Evolutionary conservation across 2,797 vertebrate genomes (phyloP).

Genomic region (Anabas testudineus): DNA sequence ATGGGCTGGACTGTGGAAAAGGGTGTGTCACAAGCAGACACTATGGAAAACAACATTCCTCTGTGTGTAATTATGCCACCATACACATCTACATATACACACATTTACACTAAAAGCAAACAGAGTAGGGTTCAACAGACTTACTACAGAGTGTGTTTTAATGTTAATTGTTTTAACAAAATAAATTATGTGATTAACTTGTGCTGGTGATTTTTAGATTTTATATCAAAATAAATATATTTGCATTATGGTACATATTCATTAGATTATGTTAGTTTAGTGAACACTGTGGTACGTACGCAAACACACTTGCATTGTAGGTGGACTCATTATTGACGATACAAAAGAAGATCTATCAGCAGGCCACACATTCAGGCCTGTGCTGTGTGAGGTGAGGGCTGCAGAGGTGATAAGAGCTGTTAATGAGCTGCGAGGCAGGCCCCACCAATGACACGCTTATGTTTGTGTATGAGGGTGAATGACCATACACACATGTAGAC

Average conservation of each 20-base stretch:
- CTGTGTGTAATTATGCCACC: conserved; percentile 26
- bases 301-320: not conserved
- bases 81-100: conserved; percentile 19
- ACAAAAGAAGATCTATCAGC: not conserved
- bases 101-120: conserved; percentile 15
- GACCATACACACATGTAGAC: conserved; percentile 34
- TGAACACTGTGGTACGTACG: not conserved
- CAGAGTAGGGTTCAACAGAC: conserved; percentile 1
- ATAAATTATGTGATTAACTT: too few relatives aligned
- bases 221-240: not conserved
- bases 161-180: too few relatives aligned
- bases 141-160: not conserved
- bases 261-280: not conserved
- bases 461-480: conserved; percentile 29
- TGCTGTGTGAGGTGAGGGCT: conserved; percentile 8
- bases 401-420: conserved; percentile 40
- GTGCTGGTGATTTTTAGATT: too few relatives aligned
- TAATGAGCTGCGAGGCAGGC: conserved; percentile 51
- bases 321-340: not conserved
- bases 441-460: conserved; percentile 26
- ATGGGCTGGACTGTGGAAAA: conserved; percentile 69
- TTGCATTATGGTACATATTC: not conserved
- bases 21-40: conserved; percentile 61
- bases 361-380: conserved; percentile 29
- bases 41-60: conserved; percentile 50